phyloP scores from a whole-genome alignment of 1,140 invertebrate genomes.

The Pachypeltis micranthus region DNA sequence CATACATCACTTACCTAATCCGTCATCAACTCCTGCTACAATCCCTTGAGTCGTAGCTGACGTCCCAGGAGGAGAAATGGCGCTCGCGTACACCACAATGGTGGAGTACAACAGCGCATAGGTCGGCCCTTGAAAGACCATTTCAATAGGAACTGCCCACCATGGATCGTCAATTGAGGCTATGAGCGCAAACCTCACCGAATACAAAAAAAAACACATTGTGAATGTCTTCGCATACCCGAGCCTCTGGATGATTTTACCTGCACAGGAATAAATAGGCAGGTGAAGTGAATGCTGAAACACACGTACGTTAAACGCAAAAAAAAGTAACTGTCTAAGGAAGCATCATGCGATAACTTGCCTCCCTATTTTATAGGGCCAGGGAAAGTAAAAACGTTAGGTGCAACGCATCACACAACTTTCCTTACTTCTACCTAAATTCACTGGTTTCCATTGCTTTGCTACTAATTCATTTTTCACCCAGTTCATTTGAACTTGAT shows the following conservation, averaged over 20 bases:
- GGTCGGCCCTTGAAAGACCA: constrained; percentile 59
- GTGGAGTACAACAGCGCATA: constrained; percentile 66
- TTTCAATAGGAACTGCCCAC: constrained; percentile 57
- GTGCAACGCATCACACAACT: too few relatives aligned
- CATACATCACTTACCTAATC: constrained; percentile 45
- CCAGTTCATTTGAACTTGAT: too few relatives aligned
- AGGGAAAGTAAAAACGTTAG: too few relatives aligned
- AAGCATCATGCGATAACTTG: too few relatives aligned
- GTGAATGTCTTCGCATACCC: constrained; percentile 59
- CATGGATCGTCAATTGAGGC: constrained; percentile 57
- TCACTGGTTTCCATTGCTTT: too few relatives aligned
- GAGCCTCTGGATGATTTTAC: constrained; percentile 54
- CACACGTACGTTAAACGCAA: too few relatives aligned
- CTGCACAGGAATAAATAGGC: constrained; percentile 34
- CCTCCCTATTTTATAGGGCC: too few relatives aligned
- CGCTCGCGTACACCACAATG: constrained; percentile 63
- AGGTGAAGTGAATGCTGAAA: too few relatives aligned
- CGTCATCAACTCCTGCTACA: constrained; percentile 70
- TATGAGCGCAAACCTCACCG: constrained; percentile 50
- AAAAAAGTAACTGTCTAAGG: too few relatives aligned
- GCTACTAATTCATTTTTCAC: too few relatives aligned
- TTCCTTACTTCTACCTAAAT: too few relatives aligned
- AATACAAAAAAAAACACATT: constrained; percentile 57
- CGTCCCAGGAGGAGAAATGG: constrained; percentile 58
- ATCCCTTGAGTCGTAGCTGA: constrained; percentile 69